A percentile compares a stretch with the other conserved stretches of the same genome.
These are phyloP conservation scores for Chiloscyllium punctatum DNA, from an alignment of 2,797 vertebrate species.

Conservation along the genomic window DNA sequence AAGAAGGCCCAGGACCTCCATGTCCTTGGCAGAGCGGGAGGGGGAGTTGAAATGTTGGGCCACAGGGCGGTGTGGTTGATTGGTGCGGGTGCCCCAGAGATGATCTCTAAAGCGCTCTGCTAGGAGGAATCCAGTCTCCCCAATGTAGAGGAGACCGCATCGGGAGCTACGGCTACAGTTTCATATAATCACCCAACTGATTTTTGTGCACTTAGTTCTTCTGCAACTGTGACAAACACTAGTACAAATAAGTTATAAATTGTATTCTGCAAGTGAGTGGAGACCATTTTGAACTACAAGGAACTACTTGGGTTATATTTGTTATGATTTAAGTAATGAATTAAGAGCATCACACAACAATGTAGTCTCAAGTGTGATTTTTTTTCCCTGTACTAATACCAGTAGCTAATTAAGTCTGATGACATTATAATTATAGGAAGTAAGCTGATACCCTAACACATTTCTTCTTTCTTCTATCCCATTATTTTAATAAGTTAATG, in stretches of 20 bases:
- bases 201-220: too few relatives aligned
- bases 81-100: too few relatives aligned
- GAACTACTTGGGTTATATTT: neutral
- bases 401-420: neutral
- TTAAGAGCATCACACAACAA: neutral
- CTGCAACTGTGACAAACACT: neutral
- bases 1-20: too few relatives aligned
- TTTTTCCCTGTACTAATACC: neutral
- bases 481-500: neutral
- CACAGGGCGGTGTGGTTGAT: too few relatives aligned
- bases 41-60: too few relatives aligned
- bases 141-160: too few relatives aligned
- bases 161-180: neutral
- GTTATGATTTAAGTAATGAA: neutral
- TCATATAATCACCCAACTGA: neutral
- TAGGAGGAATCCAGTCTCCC: neutral
- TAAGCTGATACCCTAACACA: neutral
- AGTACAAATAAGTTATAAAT: neutral
- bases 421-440: neutral
- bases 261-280: neutral
- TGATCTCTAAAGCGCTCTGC: neutral
- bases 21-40: too few relatives aligned
- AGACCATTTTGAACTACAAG: neutral
- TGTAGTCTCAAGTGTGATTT: neutral
- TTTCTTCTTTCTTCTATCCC: neutral